Conservation (phyloP, 2,888 invertebrate genomes). For the Leucoptera coffeella region DNA sequence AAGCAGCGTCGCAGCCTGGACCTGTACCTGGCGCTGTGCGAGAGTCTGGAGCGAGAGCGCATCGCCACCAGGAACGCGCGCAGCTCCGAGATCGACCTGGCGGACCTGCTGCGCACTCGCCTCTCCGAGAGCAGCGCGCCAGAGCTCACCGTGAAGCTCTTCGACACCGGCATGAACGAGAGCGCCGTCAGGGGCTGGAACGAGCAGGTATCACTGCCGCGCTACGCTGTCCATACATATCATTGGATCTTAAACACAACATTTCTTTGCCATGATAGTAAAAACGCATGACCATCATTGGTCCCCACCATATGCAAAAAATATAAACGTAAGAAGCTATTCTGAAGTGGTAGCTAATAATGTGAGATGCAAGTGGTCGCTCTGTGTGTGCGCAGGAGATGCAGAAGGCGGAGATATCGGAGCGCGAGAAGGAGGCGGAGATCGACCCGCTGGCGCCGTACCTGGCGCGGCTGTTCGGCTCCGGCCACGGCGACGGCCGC, state of each 20-base stretch:
- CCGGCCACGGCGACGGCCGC: slow-evolving; percentile 22
- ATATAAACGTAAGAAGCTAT: too few species aligned
- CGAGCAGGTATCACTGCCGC: slow-evolving; percentile 48
- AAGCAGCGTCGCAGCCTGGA: too few species aligned
- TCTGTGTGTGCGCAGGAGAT: too few species aligned
- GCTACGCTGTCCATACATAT: not conserved
- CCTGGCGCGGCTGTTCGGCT: slow-evolving; percentile 51
- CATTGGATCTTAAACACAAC: not conserved
- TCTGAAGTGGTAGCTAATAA: too few species aligned
- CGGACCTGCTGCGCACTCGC: slow-evolving; percentile 26
- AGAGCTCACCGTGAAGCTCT: slow-evolving; percentile 32
- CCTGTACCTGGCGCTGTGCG: slow-evolving; percentile 57
- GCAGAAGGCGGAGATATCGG: slow-evolving; percentile 38
- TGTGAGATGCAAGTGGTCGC: too few species aligned
- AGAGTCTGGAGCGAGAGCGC: slow-evolving; percentile 59
- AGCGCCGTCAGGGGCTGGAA: slow-evolving; percentile 39
- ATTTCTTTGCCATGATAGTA: not conserved
- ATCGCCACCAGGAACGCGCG: slow-evolving; percentile 45
- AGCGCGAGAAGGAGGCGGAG: slow-evolving; percentile 57
- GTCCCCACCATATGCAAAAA: too few species aligned
- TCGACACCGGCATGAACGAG: slow-evolving; percentile 48
- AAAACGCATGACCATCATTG: too few species aligned
- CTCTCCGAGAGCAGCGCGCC: slow-evolving; percentile 39
- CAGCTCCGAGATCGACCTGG: slow-evolving; percentile 33
- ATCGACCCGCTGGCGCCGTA: slow-evolving; percentile 61